Conservation (phyloP, 2,113 vertebrate species). For the Corapipo altera region DNA sequence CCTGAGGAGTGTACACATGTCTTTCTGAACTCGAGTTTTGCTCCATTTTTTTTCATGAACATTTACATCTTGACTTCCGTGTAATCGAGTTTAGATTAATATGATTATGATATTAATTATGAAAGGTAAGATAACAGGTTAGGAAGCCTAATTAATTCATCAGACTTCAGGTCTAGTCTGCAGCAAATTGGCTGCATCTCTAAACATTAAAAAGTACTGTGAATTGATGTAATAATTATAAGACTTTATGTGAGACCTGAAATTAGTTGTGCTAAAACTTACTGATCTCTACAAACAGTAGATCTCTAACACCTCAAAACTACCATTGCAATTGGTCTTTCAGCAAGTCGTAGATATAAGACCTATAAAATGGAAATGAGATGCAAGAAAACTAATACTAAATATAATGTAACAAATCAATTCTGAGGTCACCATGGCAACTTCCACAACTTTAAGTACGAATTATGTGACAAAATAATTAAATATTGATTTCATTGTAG, state of each 20-base stretch:
- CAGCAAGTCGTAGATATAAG: neutral
- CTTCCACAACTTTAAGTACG: neutral
- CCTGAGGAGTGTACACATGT: neutral
- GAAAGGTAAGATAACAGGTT: constrained; percentile 38
- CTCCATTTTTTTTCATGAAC: neutral
- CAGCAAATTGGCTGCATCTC: neutral
- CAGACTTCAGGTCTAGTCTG: constrained; percentile 23
- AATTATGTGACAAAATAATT: constrained; percentile 43
- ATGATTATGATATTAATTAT: constrained; percentile 43
- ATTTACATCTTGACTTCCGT: neutral
- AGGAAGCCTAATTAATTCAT: constrained; percentile 49
- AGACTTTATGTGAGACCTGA: neutral
- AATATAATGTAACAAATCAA: constrained; percentile 12
- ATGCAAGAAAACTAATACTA: constrained; percentile 24
- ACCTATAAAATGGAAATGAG: constrained; percentile 52
- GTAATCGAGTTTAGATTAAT: constrained; percentile 34
- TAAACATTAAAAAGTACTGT: constrained; percentile 12
- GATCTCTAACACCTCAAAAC: neutral
- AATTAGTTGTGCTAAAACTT: neutral
- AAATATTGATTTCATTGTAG: constrained; percentile 4
- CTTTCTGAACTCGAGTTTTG: neutral
- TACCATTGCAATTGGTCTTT: neutral
- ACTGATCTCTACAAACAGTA: neutral
- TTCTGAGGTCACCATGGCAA: constrained; percentile 46
- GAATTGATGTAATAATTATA: neutral